Percentiles rank a stretch among this genome's conserved stretches.
These are phyloP conservation scores for Manduca sexta DNA, from an alignment of 1,140 invertebrate species.

Conservation along the genomic window DNA sequence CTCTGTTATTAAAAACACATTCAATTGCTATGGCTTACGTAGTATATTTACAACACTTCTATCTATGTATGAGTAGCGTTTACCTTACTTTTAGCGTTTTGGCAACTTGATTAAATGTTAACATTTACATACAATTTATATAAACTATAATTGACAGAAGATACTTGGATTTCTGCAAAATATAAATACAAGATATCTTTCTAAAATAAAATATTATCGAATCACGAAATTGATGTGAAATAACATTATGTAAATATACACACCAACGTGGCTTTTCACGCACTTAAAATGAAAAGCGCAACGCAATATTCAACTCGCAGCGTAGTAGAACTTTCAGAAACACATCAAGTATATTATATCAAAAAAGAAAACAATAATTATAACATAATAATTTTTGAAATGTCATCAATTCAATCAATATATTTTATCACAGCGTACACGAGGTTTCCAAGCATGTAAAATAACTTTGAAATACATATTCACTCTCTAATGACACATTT, in stretches of 20 bases:
- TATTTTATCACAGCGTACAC: constrained; percentile 46
- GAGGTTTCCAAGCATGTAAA: constrained; percentile 35
- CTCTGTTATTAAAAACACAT: constrained; percentile 54
- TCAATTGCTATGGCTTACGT: constrained; percentile 51
- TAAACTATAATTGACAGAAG: constrained; percentile 66
- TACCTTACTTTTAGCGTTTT: constrained; percentile 57
- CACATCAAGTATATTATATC: neutral
- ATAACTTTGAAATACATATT: constrained; percentile 13
- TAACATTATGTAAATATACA: neutral
- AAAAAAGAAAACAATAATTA: neutral
- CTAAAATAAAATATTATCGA: neutral
- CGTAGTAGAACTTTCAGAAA: too few relatives aligned
- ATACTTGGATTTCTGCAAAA: constrained; percentile 24
- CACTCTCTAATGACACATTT: constrained; percentile 28
- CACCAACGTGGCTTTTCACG: neutral
- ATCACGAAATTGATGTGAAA: neutral
- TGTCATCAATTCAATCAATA: constrained; percentile 16
- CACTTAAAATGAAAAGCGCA: neutral
- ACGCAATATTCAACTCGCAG: neutral
- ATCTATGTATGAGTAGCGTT: constrained; percentile 54
- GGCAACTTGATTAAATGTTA: constrained; percentile 60
- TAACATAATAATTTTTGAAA: neutral
- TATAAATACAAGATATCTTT: neutral
- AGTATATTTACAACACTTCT: constrained; percentile 57
- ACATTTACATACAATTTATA: constrained; percentile 48